Conservation (phyloP, 2,797 vertebrate genomes). For the Oreochromis grahami region DNA sequence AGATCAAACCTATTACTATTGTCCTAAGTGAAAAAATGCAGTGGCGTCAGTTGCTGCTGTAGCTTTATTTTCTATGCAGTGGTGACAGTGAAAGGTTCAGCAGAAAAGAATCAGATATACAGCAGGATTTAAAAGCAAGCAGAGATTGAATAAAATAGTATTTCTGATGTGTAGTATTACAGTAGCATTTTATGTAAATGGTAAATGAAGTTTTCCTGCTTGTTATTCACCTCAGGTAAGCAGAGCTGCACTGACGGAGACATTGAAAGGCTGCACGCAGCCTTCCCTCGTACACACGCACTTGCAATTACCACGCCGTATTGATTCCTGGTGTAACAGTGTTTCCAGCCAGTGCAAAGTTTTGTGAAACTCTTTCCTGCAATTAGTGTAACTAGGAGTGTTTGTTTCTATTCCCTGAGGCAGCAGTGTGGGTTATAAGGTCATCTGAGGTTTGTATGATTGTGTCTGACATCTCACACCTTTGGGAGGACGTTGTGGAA, state of each 20-base stretch:
- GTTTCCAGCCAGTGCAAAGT: background rate
- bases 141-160: background rate
- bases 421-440: background rate
- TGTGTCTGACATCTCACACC: background rate
- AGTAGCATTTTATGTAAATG: background rate
- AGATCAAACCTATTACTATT: background rate
- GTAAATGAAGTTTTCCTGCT: background rate
- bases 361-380: background rate
- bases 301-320: background rate
- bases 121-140: background rate
- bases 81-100: background rate
- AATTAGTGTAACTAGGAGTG: fast-evolving
- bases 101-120: background rate
- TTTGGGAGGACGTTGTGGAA: background rate
- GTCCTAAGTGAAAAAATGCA: background rate
- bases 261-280: background rate
- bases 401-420: background rate
- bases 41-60: background rate
- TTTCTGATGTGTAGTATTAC: background rate
- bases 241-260: background rate
- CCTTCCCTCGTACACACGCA: background rate
- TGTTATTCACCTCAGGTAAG: background rate
- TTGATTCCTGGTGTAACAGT: background rate
- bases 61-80: background rate
- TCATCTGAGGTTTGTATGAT: background rate